A percentile compares a stretch with the other conserved stretches of the same genome.
phyloP scores from a whole-genome alignment of 2,888 invertebrate species.

The Galerucella pusilla region DNA sequence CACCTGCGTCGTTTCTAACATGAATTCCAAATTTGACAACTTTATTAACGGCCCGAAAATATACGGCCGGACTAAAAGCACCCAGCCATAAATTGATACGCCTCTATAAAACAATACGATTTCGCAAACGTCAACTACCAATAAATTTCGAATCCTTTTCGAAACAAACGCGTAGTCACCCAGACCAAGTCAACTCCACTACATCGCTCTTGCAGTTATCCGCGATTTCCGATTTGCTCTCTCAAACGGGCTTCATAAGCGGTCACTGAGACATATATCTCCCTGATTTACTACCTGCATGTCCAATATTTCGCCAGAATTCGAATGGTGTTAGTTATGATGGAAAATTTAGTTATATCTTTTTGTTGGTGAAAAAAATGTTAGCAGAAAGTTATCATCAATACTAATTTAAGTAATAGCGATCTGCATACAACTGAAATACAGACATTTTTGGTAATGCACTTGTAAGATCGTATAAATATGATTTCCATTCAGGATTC shows the following conservation, averaged over 20 bases:
- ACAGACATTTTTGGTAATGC: too few relatives aligned
- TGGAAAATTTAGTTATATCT: not conserved
- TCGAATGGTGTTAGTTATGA: not conserved
- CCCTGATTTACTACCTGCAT: slow-evolving; percentile 49
- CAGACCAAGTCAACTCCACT: slow-evolving; percentile 34
- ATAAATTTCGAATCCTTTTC: slow-evolving; percentile 45
- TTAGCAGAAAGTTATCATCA: too few relatives aligned
- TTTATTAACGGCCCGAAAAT: slow-evolving; percentile 40
- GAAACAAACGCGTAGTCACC: slow-evolving; percentile 37
- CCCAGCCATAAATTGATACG: slow-evolving; percentile 42
- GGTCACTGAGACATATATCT: slow-evolving; percentile 51
- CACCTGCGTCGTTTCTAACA: slow-evolving; percentile 36
- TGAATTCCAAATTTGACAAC: slow-evolving; percentile 39
- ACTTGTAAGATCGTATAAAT: too few relatives aligned
- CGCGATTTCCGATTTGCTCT: slow-evolving; percentile 43
- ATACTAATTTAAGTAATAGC: too few relatives aligned
- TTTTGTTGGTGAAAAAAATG: too few relatives aligned
- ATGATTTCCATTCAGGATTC: too few relatives aligned
- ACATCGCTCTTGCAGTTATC: slow-evolving; percentile 28
- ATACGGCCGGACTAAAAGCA: slow-evolving; percentile 42
- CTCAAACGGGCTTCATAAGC: slow-evolving; percentile 48
- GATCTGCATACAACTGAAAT: too few relatives aligned
- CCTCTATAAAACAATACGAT: slow-evolving; percentile 45
- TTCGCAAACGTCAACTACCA: slow-evolving; percentile 44
- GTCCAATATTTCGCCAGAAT: slow-evolving; percentile 50